Evolutionary conservation across 92 coral and sea anemone species (phyloP), one percentile per base, ranked within the genome.

Genomic region (Phymanthus crucifer): DNA sequence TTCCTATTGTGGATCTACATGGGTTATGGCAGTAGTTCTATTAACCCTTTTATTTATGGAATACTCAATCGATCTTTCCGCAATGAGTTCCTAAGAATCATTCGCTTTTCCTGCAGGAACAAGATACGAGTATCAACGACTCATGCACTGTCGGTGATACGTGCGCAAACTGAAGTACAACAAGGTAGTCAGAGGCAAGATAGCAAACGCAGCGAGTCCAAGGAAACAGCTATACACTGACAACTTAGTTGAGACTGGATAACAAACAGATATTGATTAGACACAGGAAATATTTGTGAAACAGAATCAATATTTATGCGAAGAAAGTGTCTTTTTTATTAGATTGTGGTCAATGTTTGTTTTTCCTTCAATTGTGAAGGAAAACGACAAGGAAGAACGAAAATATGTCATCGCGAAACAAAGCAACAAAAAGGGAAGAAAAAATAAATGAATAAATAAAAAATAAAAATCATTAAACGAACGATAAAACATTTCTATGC

Each of bases 1-100:
- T 92, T 71, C 40, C 26, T 90, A n/a, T 35, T 80, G 29, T 92
- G 84, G 70, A 90, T 92, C 27, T 90, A 81, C 64, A 74, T 92
- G 54, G 97, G 94, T 14, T 90, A 80, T 65, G 96, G 96, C 21
- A 88, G 95, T 48, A 69, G 93, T 68, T 86, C 96, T 3, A 73
- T 91, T 1, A 94, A 94, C 38, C 98, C 98, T 3, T 36, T 94
- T 24, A 89, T 94, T 34, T 94, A 94, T 56, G 94, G 96, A 16
- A 90, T 94, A 78, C 84, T 94, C 70, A 90, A 90, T 78, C 80
- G 88, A 23, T 80, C 91, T 16, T 92, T 92, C 61, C 78, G 94
- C 35, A 73, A 46, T 16, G 97, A 90, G 79, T 92, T 92, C 34
- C 24, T 85, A 26, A 72, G 73, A 70, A 82, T 87, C 26, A 65